Evolutionary conservation across 2,113 vertebrate species (phyloP).

Genomic region (Bolborhynchus lineola): DNA sequence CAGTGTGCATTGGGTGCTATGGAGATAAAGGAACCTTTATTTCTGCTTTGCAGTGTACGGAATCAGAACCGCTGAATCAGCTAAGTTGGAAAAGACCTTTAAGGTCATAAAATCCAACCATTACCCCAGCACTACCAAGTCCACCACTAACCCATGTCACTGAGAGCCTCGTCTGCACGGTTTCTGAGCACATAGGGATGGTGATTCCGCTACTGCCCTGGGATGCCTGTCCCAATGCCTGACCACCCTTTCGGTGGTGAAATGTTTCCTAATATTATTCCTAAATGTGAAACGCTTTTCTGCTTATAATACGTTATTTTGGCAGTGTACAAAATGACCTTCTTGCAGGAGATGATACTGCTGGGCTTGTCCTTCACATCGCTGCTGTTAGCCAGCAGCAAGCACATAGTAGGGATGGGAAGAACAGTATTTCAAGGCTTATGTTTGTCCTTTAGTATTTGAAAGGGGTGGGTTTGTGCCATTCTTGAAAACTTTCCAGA

Average conservation of each 20-base stretch:
- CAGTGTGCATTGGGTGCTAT: accelerated
- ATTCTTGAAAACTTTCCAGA: accelerated
- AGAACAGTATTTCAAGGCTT: accelerated
- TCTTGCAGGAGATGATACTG: accelerated
- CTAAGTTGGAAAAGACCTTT: not conserved
- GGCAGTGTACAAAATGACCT: accelerated
- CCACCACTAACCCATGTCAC: not conserved
- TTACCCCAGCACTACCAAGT: not conserved
- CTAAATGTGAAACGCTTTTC: accelerated
- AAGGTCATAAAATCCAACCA: not conserved
- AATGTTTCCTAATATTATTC: not conserved
- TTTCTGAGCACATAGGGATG: not conserved
- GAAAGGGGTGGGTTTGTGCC: not conserved
- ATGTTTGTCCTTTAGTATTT: accelerated
- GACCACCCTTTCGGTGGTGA: not conserved
- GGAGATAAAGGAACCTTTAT: accelerated
- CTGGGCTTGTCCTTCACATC: not conserved
- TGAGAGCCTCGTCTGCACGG: not conserved
- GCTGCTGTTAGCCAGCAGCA: accelerated
- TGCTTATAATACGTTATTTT: accelerated
- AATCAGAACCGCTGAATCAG: not conserved
- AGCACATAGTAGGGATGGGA: not conserved
- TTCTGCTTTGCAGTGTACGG: not conserved
- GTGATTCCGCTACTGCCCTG: not conserved
- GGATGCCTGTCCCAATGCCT: not conserved